phyloP scores from a whole-genome alignment of 2,888 invertebrate species.

The Pheosia gnoma region DNA sequence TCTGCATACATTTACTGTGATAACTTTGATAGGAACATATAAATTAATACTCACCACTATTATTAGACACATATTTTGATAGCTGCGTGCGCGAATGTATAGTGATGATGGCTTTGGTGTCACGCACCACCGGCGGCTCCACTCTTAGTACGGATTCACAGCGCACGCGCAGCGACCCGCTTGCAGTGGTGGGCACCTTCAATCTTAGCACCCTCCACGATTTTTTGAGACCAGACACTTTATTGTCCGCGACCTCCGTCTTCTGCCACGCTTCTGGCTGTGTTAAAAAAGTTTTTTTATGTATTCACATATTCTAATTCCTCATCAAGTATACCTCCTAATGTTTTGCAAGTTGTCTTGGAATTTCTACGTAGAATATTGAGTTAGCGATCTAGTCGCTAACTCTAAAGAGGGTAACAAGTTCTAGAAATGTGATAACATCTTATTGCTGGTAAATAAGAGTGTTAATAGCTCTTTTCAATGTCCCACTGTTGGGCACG shows the following conservation, averaged over 20 bases:
- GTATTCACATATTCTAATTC: background rate
- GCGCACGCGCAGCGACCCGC: constrained; percentile 68
- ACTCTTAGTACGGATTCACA: constrained; percentile 71
- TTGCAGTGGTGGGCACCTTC: constrained; percentile 64
- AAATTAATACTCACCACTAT: constrained; percentile 53
- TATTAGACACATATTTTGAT: constrained; percentile 77
- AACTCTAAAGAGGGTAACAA: too few species aligned
- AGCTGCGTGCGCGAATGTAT: constrained; percentile 71
- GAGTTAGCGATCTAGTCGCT: too few species aligned
- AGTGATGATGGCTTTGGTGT: constrained; percentile 63
- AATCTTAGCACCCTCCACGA: constrained; percentile 72
- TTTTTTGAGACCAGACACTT: constrained; percentile 67
- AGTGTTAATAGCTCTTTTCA: too few species aligned
- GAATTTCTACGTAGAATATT: too few species aligned
- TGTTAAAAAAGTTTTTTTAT: constrained; percentile 14
- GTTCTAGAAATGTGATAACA: too few species aligned
- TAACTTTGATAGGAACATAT: too few species aligned
- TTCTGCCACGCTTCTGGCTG: constrained; percentile 76
- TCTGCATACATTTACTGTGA: too few species aligned
- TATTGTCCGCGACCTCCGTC: constrained; percentile 62
- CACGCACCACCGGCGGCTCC: constrained; percentile 71
- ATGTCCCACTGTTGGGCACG: too few species aligned
- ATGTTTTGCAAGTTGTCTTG: too few species aligned
- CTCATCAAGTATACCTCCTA: too few species aligned
- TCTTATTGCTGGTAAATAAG: too few species aligned